Base-by-base conservation (phyloP, 2,113 vertebrate species). In the Eira barbara region DNA sequence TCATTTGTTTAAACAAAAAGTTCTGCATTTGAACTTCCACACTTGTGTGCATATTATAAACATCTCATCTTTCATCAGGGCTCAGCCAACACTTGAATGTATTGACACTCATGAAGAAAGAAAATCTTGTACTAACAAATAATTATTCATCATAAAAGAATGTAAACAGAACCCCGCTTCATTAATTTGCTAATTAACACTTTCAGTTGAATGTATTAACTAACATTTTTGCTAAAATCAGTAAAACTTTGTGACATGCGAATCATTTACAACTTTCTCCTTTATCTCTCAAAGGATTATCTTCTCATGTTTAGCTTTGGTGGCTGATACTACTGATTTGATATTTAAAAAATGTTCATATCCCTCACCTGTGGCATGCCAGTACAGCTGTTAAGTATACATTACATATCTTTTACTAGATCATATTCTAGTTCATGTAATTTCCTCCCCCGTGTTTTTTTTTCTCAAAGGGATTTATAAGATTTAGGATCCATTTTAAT, bases 401-500 rank as follows among this genome's bases (percentile, higher is more conserved):
- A 39, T 80, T 91, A 49, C 47, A 3, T 57, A 80, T 74, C 59
- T 85, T 95, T 81, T 69, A 82, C 63, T 89, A 91, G 45, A 71
- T 69, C 42, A 25, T 39, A 29, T 65, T 93, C 52, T 85, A 91
- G 39, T 91, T 93, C 61, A 42, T 79, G 65, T 73, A 65, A 95
- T 95, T 93, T 94, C 67, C 69, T 91, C 42, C 42, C 76, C 36
- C 4, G 18, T 23, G 59, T 47, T 81, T 92, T 65, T 65, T 71
- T 89, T 65, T 11, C 69, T 80, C 34, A 21, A 29, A 91, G 79
- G 71, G 65, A 80, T 74, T 94, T 94, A 23, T 76, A 96, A 96
- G 76, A 93, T 85, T 94, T 97, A 95, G 78, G 78, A 83, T 95
- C 97, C 61, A 69, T 73, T 89, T 96, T 63, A 93, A 91, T 79